Evolutionary conservation across 2,797 vertebrate species (phyloP).

Genomic region (Catamblyrhynchus diadema): DNA sequence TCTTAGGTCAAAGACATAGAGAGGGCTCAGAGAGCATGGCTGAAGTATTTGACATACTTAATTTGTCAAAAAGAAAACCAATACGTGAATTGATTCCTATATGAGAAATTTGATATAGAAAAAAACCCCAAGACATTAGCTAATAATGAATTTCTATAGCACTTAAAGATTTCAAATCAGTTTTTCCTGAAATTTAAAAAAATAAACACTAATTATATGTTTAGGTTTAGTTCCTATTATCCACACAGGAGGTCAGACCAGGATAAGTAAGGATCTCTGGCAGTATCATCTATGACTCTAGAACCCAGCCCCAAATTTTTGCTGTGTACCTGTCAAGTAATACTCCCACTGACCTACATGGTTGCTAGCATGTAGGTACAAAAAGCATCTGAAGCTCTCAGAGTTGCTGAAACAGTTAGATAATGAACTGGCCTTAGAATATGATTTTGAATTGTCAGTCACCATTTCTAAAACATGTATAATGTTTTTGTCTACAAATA

Average conservation of each 20-base stretch:
- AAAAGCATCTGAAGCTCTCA: background rate
- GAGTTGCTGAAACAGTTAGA: background rate
- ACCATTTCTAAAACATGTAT: background rate
- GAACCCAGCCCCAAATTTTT: background rate
- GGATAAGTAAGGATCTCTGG: background rate
- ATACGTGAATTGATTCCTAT: background rate
- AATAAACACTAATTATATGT: background rate
- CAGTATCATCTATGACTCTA: background rate
- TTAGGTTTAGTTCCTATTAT: background rate
- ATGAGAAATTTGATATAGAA: background rate
- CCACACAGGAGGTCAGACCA: conserved; percentile 2
- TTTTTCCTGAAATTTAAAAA: background rate
- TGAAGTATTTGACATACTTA: background rate
- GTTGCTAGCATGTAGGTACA: background rate
- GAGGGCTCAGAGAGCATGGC: background rate
- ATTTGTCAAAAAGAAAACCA: background rate
- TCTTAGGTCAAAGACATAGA: background rate
- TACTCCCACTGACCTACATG: background rate
- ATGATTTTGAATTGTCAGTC: background rate
- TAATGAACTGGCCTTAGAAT: background rate
- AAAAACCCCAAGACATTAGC: fast-evolving
- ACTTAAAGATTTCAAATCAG: background rate
- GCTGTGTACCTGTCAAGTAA: background rate
- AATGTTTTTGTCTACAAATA: background rate
- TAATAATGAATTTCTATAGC: background rate